phyloP scores from a whole-genome alignment of 2,888 invertebrate species.

The Cantharis nigra region DNA sequence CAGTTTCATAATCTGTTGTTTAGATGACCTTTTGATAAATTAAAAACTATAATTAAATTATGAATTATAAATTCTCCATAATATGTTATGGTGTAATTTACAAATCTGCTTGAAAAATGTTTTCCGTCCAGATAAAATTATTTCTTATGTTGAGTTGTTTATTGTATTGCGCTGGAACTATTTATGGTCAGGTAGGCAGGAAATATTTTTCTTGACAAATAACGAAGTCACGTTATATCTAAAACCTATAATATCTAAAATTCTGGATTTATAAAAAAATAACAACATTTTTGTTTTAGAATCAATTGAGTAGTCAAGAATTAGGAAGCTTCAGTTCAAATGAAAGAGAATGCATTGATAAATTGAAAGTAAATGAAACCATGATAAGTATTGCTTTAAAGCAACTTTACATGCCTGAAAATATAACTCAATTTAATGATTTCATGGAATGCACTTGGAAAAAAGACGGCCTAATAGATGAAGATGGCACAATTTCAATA shows the following conservation, averaged over 20 bases:
- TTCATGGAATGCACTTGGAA: conserved; percentile 25
- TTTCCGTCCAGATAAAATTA: background rate
- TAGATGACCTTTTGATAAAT: background rate
- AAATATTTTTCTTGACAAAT: background rate
- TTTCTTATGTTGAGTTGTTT: background rate
- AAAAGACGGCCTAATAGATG: conserved; percentile 12
- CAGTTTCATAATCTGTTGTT: background rate
- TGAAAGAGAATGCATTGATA: conserved; percentile 9
- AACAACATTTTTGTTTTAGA: background rate
- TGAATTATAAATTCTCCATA: background rate
- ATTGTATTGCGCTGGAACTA: background rate
- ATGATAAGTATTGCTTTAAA: conserved; percentile 8
- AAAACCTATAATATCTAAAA: too few species aligned
- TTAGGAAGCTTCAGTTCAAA: conserved; percentile 11
- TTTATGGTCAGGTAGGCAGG: background rate
- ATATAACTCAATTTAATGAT: conserved; percentile 7
- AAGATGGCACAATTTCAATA: conserved; percentile 3
- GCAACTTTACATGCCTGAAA: conserved; percentile 14
- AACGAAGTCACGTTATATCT: too few species aligned
- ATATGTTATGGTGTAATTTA: background rate
- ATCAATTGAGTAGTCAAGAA: background rate
- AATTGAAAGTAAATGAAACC: background rate
- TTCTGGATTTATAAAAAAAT: too few species aligned
- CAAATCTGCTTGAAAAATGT: background rate
- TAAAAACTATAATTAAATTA: background rate